phyloP scores from a whole-genome alignment of 2,113 vertebrate species.

The Speoplatyrhinus poulsoni region DNA sequence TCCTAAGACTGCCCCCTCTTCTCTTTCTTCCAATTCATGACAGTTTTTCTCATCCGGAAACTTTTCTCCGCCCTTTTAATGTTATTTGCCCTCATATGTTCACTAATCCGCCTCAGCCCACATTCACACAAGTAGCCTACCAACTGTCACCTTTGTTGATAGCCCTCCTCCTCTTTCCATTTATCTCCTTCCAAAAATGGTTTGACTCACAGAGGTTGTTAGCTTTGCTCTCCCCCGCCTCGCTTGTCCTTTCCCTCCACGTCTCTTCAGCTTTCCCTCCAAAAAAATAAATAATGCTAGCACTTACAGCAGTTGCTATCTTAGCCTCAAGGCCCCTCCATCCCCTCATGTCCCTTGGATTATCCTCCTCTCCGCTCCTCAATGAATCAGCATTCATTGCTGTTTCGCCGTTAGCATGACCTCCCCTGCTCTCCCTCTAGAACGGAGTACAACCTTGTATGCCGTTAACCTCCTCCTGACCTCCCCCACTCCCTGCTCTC shows the following conservation, averaged over 20 bases:
- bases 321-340: background rate
- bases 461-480: conserved; percentile 18
- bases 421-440: conserved; percentile 3
- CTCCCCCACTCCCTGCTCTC: conserved; percentile 9
- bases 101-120: conserved; percentile 19
- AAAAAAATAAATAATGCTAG: too few relatives aligned
- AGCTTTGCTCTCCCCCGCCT: background rate
- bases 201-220: conserved; percentile 12
- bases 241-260: background rate
- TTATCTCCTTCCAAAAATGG: conserved; percentile 18
- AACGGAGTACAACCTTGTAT: conserved; percentile 17
- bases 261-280: conserved; percentile 1
- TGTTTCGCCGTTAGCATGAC: conserved; percentile 6
- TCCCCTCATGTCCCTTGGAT: background rate
- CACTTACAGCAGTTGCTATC: background rate
- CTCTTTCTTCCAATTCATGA: conserved; percentile 24
- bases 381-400: conserved; percentile 3
- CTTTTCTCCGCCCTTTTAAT: conserved; percentile 28
- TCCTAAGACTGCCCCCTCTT: background rate
- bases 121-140: conserved; percentile 23
- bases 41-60: conserved; percentile 20
- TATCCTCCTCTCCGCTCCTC: background rate
- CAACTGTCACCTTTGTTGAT: background rate
- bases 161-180: conserved; percentile 22
- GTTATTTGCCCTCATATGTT: conserved; percentile 11